Evolutionary conservation across 2,113 vertebrate genomes (phyloP), one percentile per base, ranked within the genome.

Genomic region (Hyaena hyaena): DNA sequence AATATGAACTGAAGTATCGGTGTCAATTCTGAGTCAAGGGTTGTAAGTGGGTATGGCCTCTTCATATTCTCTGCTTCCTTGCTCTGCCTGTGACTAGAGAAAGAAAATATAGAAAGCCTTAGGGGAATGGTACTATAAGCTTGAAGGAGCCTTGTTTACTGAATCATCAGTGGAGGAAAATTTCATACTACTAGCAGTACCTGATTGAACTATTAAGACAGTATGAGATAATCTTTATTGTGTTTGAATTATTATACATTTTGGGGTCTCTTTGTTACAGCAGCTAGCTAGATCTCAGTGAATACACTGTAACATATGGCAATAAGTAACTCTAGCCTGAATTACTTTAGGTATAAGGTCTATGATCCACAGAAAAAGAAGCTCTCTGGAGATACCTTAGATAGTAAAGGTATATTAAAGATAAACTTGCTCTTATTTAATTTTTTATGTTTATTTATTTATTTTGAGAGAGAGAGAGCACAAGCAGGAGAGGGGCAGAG

Each of bases 21-120:
- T 66, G 48, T 10, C 9, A 85, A 69, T 84, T 87, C 39, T 33
- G 15, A 15, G 15, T 19, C 26, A 68, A 33, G 2, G 0, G 4
- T 31, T 90, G 0, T 81, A 45, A 89, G 23, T 39, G 8, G 5
- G 9, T 17, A 1, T 45, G 5, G 0, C 7, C 6, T 5, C 0
- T 4, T 3, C 17, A 65, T 0, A 55, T 7, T 55, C 12, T 68
- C 21, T 66, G 26, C 14, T 39, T 10, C 66, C 39, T 85, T 61
- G 3, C 5, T 3, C 2, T 66, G 12, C 16, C 9, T 88, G 7
- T 26, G 0, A 23, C 74, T 79, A 28, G 4, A 19, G 26, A 26
- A 87, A 73, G 16, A 69, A 31, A 26, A 35, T 16, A 23, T 3
- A 61, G 28, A 55, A 43, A 43, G 5, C 31, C 65, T 33, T 4